These are phyloP conservation scores for Palloptera scutellata DNA, from an alignment of 2,888 invertebrate species.

Conservation along the genomic window DNA sequence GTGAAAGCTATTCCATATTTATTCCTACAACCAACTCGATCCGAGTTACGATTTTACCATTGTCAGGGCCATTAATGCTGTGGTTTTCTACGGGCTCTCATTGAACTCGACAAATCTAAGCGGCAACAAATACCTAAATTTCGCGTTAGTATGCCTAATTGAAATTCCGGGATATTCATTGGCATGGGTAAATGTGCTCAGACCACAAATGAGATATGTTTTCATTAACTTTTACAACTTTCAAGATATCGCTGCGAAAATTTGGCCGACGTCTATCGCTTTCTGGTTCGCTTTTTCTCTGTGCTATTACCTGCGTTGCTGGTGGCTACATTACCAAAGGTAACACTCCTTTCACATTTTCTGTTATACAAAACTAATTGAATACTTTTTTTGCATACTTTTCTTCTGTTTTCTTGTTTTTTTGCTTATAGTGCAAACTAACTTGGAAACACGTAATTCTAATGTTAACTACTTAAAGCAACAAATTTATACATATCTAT, in stretches of 20 bases:
- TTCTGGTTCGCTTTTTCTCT: constrained; percentile 66
- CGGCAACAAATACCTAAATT: constrained; percentile 75
- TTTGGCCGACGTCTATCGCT: constrained; percentile 67
- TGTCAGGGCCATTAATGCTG: constrained; percentile 71
- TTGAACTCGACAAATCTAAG: constrained; percentile 72
- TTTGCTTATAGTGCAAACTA: constrained; percentile 43
- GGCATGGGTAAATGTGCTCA: constrained; percentile 59
- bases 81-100: constrained; percentile 75
- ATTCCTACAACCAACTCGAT: too few relatives aligned
- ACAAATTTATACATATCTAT: not conserved
- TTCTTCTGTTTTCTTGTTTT: constrained; percentile 28
- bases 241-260: constrained; percentile 66
- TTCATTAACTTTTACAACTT: constrained; percentile 11
- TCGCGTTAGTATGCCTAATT: constrained; percentile 69
- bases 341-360: constrained; percentile 40
- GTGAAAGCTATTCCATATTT: constrained; percentile 20
- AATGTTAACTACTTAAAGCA: constrained; percentile 6
- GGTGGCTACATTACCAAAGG: constrained; percentile 67
- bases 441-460: constrained; percentile 48
- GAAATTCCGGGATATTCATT: constrained; percentile 71
- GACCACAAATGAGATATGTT: not conserved
- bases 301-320: constrained; percentile 67
- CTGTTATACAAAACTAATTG: too few relatives aligned
- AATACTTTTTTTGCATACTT: constrained; percentile 16
- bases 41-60: too few relatives aligned